Evolutionary conservation across 2,113 vertebrate species (phyloP), one percentile per base, ranked within the genome.

Genomic region (Irena cyanogastra): DNA sequence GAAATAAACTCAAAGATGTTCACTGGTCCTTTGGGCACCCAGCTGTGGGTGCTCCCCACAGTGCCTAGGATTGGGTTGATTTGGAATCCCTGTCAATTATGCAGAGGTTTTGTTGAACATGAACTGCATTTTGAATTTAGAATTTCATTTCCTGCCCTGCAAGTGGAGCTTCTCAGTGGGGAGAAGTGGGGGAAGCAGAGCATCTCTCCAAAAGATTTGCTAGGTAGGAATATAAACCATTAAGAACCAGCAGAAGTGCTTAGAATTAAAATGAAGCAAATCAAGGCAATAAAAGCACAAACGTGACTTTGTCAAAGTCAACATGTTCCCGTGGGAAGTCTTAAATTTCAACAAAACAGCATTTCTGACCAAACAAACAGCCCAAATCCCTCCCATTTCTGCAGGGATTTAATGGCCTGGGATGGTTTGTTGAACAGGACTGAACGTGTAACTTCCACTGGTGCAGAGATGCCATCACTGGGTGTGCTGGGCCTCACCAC

Each of bases 401-500:
- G 18, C n/a, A 10, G 68, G 59, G 59, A 37, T 61, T 69, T 10
- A 20, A 8, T 4, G n/a, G 6, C 41, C 35, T 44, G 50, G 59
- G 19, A 0, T 68, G 30, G 10, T 45, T 41, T 4, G 18, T 2
- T 49, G 54, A 39, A 2, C 23, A 26, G 66, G 57, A 26, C 33
- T 22, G 44, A 39, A 52, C 0, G 0, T 28, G 13, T 9, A 1
- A 6, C 19, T 30, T 53, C 81, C 42, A 8, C 24, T 26, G 59
- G 47, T 7, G 42, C 22, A 23, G 45, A 74, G 68, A 6, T 61
- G 68, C 35, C 81, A 12, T 9, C 9, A 1, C 8, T 19, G 71
- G 11, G 0, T 19, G 41, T 69, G 19, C 45, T 77, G 81, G 31
- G 39, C 14, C 24, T 64, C 66, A 35, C 35, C 30, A 9, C 44